Evolutionary conservation across 1,140 invertebrate genomes (phyloP).

Genomic region (Bombus soroeensis): DNA sequence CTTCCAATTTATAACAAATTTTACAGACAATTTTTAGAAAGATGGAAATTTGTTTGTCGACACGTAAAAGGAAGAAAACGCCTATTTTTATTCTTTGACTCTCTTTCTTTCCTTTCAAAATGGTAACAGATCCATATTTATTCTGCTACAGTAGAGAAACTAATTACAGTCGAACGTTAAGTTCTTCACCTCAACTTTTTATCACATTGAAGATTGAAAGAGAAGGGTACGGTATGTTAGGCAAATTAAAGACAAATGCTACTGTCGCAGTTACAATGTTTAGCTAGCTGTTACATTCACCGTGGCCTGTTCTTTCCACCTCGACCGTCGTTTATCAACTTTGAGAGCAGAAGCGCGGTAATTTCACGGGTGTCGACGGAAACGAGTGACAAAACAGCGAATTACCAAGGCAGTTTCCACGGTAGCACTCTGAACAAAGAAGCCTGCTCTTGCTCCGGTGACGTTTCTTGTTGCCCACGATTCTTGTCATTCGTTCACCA

Average conservation of each 20-base stretch:
- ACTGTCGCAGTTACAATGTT: neutral
- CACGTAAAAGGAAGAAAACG: neutral
- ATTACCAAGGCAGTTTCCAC: slow-evolving; percentile 44
- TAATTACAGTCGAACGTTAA: neutral
- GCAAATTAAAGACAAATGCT: slow-evolving; percentile 1
- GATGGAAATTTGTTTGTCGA: neutral
- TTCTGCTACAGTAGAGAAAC: neutral
- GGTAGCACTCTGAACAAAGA: neutral
- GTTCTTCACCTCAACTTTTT: neutral
- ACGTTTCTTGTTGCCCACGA: neutral
- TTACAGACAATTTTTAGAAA: neutral
- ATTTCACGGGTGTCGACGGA: slow-evolving; percentile 51
- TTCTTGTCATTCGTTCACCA: neutral
- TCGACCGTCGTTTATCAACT: slow-evolving; percentile 20
- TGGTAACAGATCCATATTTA: neutral
- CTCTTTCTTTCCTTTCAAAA: neutral
- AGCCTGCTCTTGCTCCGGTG: neutral
- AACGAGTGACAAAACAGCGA: slow-evolving; percentile 52
- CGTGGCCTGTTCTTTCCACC: slow-evolving; percentile 9
- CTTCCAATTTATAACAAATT: neutral
- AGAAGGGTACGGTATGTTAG: neutral
- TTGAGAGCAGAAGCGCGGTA: slow-evolving; percentile 30
- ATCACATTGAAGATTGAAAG: neutral
- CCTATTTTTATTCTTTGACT: neutral
- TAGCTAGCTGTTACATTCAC: slow-evolving; percentile 1